phyloP scores from a whole-genome alignment of 2,113 vertebrate species.

The Peromyscus polionotus region DNA sequence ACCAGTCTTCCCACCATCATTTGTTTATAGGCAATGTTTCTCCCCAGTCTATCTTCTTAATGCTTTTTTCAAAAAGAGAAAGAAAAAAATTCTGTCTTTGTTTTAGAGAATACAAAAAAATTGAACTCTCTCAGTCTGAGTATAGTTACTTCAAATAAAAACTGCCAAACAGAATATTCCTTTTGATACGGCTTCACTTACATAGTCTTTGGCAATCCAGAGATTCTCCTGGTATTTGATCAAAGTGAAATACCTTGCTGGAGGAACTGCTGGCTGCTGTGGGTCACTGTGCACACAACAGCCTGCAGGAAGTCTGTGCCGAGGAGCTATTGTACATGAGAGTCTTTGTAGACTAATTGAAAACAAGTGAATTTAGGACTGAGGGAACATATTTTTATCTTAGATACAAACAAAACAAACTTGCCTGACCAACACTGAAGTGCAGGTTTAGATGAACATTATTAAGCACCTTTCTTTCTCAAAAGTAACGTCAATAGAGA shows the following conservation, averaged over 20 bases:
- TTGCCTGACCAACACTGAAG: not conserved
- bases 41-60: not conserved
- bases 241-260: conserved; percentile 60
- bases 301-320: not conserved
- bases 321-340: not conserved
- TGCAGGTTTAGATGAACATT: not conserved
- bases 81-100: not conserved
- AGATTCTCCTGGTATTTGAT: conserved; percentile 57
- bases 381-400: not conserved
- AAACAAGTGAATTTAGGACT: not conserved
- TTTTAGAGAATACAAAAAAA: conserved; percentile 71
- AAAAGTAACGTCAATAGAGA: conserved; percentile 2
- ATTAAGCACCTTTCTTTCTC: not conserved
- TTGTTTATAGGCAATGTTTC: not conserved
- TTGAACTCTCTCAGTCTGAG: conserved; percentile 39
- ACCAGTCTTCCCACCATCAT: not conserved
- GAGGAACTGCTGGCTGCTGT: not conserved
- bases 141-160: conserved; percentile 72
- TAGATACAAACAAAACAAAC: not conserved
- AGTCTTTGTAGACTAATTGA: conserved; percentile 22
- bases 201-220: conserved; percentile 40
- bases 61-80: not conserved
- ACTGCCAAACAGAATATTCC: conserved; percentile 73
- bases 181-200: conserved; percentile 75
- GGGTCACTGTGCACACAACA: not conserved